Evolutionary conservation across 2,113 vertebrate genomes (phyloP), one percentile per base, ranked within the genome.

Genomic region (Actenoides lindsayi): DNA sequence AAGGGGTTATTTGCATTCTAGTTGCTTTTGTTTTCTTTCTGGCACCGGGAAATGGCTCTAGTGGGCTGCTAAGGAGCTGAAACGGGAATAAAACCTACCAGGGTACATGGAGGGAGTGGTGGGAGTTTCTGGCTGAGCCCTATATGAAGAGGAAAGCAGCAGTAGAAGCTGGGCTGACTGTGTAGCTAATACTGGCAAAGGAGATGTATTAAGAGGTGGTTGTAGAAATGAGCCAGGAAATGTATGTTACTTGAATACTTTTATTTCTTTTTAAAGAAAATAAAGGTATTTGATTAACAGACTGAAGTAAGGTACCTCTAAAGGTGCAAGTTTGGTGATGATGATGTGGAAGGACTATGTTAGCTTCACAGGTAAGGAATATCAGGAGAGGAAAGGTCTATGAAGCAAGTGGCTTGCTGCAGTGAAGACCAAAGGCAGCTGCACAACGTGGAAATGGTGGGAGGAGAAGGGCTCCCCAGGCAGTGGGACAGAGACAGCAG

Each of bases 401-500:
- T 18, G 24, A 70, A 92, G 33, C 25, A 57, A 64, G 63, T 9
- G 35, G 11, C 60, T 86, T 93, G n/a, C 35, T 0, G 0, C 13
- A 11, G 11, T 46, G 50, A 87, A 60, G 74, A 53, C 67, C 50
- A 87, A 89, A 69, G 59, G 50, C 78, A 80, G 75, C 67, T 60
- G 67, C 42, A 86, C 68, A 88, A 90, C 1, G 0, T 44, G 85
- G 80, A 87, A 93, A 74, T 0, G 1, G 11, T 51, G 53, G 81
- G 48, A 90, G 76, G 46, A 91, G 74, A 88, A 90, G 63, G 63
- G 78, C 12, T 95, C 83, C 85, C 33, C 71, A 94, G 89, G 87
- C 87, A 90, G 68, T 78, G 80, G 89, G 92, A 96, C 75, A 92
- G 78, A 95, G 71, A 80, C 75, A 83, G 68, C 23, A 88, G 93